Evolutionary conservation across 1,140 invertebrate species (phyloP).

Genomic region (Diorhabda carinulata): DNA sequence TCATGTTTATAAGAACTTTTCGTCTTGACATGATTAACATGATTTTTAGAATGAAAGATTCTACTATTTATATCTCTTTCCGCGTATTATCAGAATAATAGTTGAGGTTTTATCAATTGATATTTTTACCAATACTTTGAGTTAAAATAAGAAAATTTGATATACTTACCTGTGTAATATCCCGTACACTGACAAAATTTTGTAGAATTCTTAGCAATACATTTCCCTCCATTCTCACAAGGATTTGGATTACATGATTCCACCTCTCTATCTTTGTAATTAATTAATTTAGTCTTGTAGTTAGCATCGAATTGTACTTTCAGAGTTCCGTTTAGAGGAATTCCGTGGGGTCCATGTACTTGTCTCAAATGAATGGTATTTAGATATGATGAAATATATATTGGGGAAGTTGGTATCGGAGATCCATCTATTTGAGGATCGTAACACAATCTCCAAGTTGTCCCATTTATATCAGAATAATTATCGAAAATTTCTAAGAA

Average conservation of each 20-base stretch:
- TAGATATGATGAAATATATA: conserved; percentile 60
- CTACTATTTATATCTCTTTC: too few species aligned
- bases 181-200: conserved; percentile 62
- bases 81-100: too few species aligned
- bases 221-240: conserved; percentile 63
- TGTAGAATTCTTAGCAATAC: conserved; percentile 51
- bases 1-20: too few species aligned
- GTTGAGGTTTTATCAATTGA: too few species aligned
- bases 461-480: conserved; percentile 64
- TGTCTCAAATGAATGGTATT: conserved; percentile 58
- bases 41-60: too few species aligned
- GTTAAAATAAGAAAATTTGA: background rate
- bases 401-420: conserved; percentile 46
- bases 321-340: conserved; percentile 55
- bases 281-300: conserved; percentile 58
- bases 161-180: conserved; percentile 55
- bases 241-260: conserved; percentile 67
- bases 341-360: conserved; percentile 46
- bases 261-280: conserved; percentile 53
- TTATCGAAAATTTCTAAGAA: conserved; percentile 61
- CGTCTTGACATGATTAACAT: too few species aligned
- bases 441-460: conserved; percentile 60
- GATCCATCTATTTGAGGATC: conserved; percentile 39
- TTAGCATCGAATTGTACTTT: conserved; percentile 51
- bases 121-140: too few species aligned